Percentiles rank a stretch among this genome's conserved stretches.
phyloP scores from a whole-genome alignment of 1,140 invertebrate genomes.

The Drosophila kurseongensis region DNA sequence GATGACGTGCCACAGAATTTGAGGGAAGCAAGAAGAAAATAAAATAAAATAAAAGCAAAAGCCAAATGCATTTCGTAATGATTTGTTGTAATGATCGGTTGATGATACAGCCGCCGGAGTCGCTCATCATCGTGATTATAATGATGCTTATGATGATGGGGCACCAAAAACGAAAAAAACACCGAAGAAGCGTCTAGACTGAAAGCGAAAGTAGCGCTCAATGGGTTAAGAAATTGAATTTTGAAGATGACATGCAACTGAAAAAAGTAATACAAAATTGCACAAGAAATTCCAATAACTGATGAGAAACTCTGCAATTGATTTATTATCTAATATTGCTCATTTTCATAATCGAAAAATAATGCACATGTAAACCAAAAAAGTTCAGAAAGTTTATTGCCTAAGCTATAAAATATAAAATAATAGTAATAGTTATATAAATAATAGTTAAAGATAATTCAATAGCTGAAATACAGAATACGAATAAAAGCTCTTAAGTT shows the following conservation, averaged over 20 bases:
- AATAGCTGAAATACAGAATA: not conserved
- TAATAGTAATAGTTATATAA: not conserved
- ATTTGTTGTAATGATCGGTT: conserved; percentile 51
- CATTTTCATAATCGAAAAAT: not conserved
- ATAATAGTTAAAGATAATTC: not conserved
- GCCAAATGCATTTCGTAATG: conserved; percentile 71
- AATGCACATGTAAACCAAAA: too few relatives aligned
- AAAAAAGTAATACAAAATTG: not conserved
- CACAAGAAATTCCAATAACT: not conserved
- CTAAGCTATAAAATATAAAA: not conserved
- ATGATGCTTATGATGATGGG: conserved; percentile 27
- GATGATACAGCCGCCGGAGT: conserved; percentile 20
- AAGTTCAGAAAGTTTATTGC: too few relatives aligned
- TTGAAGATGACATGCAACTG: conserved; percentile 3
- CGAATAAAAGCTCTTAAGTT: not conserved
- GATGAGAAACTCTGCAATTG: not conserved
- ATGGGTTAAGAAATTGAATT: conserved; percentile 2
- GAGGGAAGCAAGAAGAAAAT: conserved; percentile 6
- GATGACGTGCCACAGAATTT: conserved; percentile 35
- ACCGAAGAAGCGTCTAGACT: conserved; percentile 24
- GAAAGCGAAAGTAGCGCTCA: conserved; percentile 32
- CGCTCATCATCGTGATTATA: conserved; percentile 23
- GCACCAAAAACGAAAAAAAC: conserved; percentile 1
- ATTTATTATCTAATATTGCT: not conserved
- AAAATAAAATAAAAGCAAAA: conserved; percentile 36